phyloP scores from a whole-genome alignment of 2,797 vertebrate species.

The Chrysolophus pictus region DNA sequence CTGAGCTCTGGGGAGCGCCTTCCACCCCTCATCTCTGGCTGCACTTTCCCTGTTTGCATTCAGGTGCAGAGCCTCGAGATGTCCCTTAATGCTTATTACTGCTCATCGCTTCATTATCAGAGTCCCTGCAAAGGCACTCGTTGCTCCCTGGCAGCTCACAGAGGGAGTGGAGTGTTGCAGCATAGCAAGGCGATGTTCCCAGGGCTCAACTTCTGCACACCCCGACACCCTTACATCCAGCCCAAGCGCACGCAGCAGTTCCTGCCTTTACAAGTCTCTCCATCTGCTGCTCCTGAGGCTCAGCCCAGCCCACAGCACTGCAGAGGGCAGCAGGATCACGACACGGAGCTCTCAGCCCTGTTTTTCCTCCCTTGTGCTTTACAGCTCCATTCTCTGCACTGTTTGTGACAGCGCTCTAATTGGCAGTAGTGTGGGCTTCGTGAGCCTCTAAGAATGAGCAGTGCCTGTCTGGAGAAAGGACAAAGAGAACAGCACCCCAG shows the following conservation, averaged over 20 bases:
- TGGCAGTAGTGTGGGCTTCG: accelerated
- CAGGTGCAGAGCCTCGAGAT: accelerated
- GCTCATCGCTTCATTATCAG: accelerated
- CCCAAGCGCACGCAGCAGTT: background rate
- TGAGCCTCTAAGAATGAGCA: background rate
- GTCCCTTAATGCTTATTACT: background rate
- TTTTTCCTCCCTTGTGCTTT: background rate
- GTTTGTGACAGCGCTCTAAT: background rate
- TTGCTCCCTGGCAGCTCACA: background rate
- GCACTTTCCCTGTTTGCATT: background rate
- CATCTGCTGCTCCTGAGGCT: background rate
- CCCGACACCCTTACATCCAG: background rate
- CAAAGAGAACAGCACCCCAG: background rate
- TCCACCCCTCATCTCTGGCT: background rate
- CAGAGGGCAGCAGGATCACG: background rate
- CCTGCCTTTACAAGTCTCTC: background rate
- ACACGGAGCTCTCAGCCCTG: background rate
- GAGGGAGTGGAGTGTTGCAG: background rate
- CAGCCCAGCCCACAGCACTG: background rate
- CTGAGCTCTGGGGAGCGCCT: background rate
- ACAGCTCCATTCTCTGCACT: background rate
- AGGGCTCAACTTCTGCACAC: background rate
- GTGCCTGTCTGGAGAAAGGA: background rate
- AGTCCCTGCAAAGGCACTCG: background rate
- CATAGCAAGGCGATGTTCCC: background rate